Evolutionary conservation across 1,140 invertebrate genomes (phyloP), one percentile per base, ranked within the genome.

Genomic region (Dufourea novaeangliae): DNA sequence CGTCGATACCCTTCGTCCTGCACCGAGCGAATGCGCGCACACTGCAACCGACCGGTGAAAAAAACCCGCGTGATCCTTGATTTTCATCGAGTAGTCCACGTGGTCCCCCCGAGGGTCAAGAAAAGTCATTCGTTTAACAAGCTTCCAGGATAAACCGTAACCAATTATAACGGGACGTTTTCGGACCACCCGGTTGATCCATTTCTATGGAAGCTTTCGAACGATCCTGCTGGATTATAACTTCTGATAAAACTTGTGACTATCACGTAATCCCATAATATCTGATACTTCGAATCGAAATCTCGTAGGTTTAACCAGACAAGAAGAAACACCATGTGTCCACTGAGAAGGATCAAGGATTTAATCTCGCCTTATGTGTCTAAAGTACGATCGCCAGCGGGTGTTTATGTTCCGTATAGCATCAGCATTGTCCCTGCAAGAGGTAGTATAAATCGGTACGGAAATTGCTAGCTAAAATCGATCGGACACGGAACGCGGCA

Each of bases 381-480:
- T 2, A 8, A 29, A 37, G 5, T 7, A 41, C 6, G 22, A n/a
- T 14, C 32, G 0, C 4, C 14, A 20, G 10, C 29, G 1, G 4
- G 2, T 11, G 74, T 29, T 41, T 17, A 17, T 1, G 2, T 25
- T 32, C 12, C 22, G 64, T 14, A 73, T 41, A 41, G 29, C 25
- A 10, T 41, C 17, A 32, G 39, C 2, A 37, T 50, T n/a, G 37
- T 27, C 7, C 6, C 6, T 8, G 4, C 17, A n/a, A 12, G 29
- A 69, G 39, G 61, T 66, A 59, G 50, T 27, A 41, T 64, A 62
- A 70, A 66, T 66, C 52, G 29, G 54, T 20, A 46, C 29, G 74
- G 59, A 73, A 82, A 82, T 83, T 79, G 68, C 74, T 74, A 64
- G 41, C 14, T 87, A 87, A 87, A 89, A 86, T 89, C 75, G 78